A percentile compares a stretch with the other conserved stretches of the same genome.
phyloP scores from a whole-genome alignment of 2,113 vertebrate species.

The pig (Sus scrofa) region T2T-Sscrofa CM000813.6:30259001-30259500 shows the following conservation, averaged over 20 bases:
- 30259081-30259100: background rate
- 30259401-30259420: background rate
- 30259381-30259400: background rate
- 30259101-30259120: background rate
- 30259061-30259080: slow-evolving; percentile 44
- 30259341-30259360: background rate
- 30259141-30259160: background rate
- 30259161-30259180: background rate
- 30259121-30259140: background rate
- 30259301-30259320: background rate
- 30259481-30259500: background rate
- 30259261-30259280: background rate
- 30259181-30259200: background rate
- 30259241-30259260: background rate
- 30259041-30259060: background rate
- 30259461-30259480: background rate
- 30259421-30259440: background rate
- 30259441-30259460: background rate
- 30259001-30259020: slow-evolving; percentile 1
- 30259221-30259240: background rate
- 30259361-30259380: background rate
- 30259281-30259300: background rate
- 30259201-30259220: background rate
- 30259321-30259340: background rate
- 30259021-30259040: slow-evolving; percentile 33